Base-by-base conservation (phyloP, 2,113 vertebrate genomes). In the Fulica atra region DNA sequence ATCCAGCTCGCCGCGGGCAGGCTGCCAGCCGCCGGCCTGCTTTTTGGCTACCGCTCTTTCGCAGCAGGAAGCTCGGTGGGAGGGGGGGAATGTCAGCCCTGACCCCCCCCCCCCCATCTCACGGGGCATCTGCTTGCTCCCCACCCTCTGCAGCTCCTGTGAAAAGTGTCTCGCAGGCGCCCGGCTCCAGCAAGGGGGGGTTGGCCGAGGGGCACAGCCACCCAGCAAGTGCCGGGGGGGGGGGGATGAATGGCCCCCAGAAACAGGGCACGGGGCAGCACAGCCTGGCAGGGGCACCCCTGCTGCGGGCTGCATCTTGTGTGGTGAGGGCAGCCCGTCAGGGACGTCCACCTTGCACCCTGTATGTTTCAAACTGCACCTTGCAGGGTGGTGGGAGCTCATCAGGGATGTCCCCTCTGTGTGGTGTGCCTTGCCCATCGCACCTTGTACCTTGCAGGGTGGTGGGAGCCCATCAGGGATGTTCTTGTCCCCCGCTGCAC, bases 11-110 rank as follows among this genome's bases (percentile, higher is more conserved):
- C 94, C 17, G 78, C 14, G 80, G 96, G 97, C 97, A 92, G 73
- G 77, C 89, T 95, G 97, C 97, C 97, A 96, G 93, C 80, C 28
- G 25, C 89, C 11, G 17, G 94, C 86, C 93, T 69, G 90, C 90
- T 88, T 89, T 94, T 85, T 92, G 89, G 85, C 93, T 88, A 80
- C 61, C 36, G 85, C 95, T 96, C 68, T 92, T 92, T 57, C 68
- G 42, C 94, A 88, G 95, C 94, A 88, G 95, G 94, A 86, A 93
- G 91, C 91, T 83, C 21, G 2, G 74, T 1, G 16, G 84, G 64
- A 68, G 70, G 16, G 84, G 63, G 48, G 68, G 70, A 29, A 82
- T 51, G 70, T 50, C 78, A 88, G 95, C 63, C 82, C 71, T 13
- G 79, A 72, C 59, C 78, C 57, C 44, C 38, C 24, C 5, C 42